These are phyloP conservation scores for Pseudococcus jackbeardsleyi DNA, from an alignment of 2,888 invertebrate genomes.

Conservation along the genomic window DNA sequence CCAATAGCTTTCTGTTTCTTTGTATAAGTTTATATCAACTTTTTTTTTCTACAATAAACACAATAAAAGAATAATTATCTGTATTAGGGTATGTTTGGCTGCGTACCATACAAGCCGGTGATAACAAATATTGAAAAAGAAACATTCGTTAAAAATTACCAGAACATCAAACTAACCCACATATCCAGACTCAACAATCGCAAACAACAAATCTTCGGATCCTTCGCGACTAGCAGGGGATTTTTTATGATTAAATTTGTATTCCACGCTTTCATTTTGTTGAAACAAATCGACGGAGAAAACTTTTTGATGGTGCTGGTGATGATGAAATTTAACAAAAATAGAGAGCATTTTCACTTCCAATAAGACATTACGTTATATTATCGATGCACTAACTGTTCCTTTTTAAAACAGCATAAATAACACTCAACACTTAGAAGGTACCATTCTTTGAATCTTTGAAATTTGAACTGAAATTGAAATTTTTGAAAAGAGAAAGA, in stretches of 20 bases:
- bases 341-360: neutral
- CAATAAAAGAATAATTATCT: too few relatives aligned
- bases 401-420: neutral
- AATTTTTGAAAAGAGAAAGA: too few relatives aligned
- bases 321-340: neutral
- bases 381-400: neutral
- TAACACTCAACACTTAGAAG: neutral
- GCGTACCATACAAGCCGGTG: neutral
- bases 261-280: neutral
- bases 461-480: neutral
- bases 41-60: neutral
- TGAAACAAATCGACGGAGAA: neutral
- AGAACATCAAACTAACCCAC: neutral
- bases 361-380: too few relatives aligned
- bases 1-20: slow-evolving; percentile 83
- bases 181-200: neutral
- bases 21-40: slow-evolving; percentile 66
- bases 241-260: neutral
- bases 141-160: neutral
- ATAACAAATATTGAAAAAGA: neutral
- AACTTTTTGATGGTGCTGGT: neutral
- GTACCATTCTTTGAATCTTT: neutral
- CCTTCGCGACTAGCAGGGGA: neutral
- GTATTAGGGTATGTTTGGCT: neutral
- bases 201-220: neutral